Evolutionary conservation across 2,888 invertebrate species (phyloP), one percentile per base, ranked within the genome.

Genomic region (Drosophila siamana): DNA sequence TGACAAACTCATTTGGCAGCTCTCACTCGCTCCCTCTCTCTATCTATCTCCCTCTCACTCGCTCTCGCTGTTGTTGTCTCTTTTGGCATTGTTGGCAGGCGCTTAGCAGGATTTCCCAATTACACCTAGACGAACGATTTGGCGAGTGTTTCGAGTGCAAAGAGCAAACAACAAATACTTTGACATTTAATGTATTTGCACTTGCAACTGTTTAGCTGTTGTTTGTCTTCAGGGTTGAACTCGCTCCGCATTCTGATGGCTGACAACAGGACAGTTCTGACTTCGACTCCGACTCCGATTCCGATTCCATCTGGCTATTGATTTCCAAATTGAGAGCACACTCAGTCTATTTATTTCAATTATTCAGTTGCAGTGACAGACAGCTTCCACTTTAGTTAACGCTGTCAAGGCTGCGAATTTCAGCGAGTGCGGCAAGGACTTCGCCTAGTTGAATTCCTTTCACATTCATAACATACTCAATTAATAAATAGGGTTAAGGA

Each of bases 1-100:
- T 88, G 89, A 85, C 89, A 88, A 79, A 89, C 88, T 87, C 89
- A 87, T 86, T 86, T 87, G 71, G 75, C 75, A 66, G 70, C 79
- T 57, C 68, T 48, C 38, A 19, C 47, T n/a, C 33, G 47, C 51
- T 50, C 16, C 28, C 9, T 38, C 9, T 28, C 43, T 33, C 13
- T n/a, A n/a, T n/a, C n/a, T 13, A 8, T 36, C 36, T 36, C 22
- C 28, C 22, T 60, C 52, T 36, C 36, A 16, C 9, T 47, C 22
- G 15, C 36, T 40, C 9, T 47, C 22, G 19, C 36, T 48, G 11
- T 13, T 41, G 48, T 38, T 33, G 30, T 16, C 30, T 24, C 9
- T 57, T 15, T 41, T 22, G 28, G 36, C 40, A 55, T 77, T 89
- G 83, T 86, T 86, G 80, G 60, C 38, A 47, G 72, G 59, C 75